phyloP scores from a whole-genome alignment of 2,113 vertebrate species.

The Myiagra hebetior region DNA sequence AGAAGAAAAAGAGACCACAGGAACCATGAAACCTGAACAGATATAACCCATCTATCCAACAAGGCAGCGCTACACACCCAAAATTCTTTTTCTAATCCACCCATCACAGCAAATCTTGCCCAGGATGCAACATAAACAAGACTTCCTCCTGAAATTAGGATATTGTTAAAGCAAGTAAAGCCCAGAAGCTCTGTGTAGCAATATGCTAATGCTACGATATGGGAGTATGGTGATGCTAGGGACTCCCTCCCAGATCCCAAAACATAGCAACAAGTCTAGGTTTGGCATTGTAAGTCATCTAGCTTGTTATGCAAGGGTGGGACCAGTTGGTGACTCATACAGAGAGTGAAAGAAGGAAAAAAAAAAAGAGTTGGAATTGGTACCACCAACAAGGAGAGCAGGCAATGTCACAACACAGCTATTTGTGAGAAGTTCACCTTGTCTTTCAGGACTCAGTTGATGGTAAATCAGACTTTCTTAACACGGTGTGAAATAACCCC shows the following conservation, averaged over 20 bases:
- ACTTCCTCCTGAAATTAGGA: not conserved
- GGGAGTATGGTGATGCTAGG: not conserved
- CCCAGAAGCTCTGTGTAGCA: not conserved
- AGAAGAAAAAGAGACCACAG: not conserved
- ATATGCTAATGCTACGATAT: not conserved
- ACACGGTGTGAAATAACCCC: not conserved
- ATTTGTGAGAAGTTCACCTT: not conserved
- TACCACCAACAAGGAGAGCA: not conserved
- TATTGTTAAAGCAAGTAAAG: not conserved
- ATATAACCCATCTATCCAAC: not conserved
- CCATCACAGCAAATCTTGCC: not conserved
- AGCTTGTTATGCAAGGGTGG: conserved; percentile 51
- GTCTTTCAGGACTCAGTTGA: not conserved
- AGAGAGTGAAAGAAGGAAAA: not conserved
- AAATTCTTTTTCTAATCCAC: not conserved
- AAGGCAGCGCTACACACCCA: not conserved
- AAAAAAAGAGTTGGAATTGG: not conserved
- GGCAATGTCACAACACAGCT: not conserved
- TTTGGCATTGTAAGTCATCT: conserved; percentile 25
- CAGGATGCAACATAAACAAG: not conserved
- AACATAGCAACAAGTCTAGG: not conserved
- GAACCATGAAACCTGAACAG: not conserved
- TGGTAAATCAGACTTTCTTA: not conserved
- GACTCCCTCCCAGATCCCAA: not conserved
- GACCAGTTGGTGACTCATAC: conserved; percentile 2